A percentile compares a stretch with the other conserved stretches of the same genome.
Conservation (phyloP, 2,113 vertebrate genomes). For the Limanda limanda region DNA sequence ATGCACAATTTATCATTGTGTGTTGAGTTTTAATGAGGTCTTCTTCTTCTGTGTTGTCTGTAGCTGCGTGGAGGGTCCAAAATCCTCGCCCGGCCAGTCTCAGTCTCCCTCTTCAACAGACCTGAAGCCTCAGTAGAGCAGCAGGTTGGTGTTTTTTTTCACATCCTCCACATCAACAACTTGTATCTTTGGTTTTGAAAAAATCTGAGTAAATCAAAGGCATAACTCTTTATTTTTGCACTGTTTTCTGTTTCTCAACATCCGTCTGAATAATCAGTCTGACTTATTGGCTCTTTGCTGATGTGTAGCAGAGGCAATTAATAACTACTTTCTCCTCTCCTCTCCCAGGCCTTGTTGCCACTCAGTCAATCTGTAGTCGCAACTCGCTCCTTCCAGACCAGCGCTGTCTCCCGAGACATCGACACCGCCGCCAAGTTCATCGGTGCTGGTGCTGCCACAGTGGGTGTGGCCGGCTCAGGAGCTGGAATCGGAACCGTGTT, state of each 20-base stretch:
- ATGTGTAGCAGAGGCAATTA: neutral
- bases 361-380: constrained; percentile 63
- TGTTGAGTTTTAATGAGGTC: neutral
- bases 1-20: neutral
- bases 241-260: neutral
- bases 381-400: constrained; percentile 82
- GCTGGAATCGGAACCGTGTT: constrained; percentile 86
- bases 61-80: constrained; percentile 84
- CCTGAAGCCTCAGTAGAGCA: constrained; percentile 79
- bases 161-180: neutral
- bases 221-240: neutral
- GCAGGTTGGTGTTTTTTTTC: constrained; percentile 68
- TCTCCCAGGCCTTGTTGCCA: constrained; percentile 70
- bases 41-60: neutral
- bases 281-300: no score
- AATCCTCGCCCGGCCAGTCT: constrained; percentile 81
- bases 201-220: no score
- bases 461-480: constrained; percentile 85
- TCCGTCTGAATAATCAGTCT: no score
- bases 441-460: constrained; percentile 85
- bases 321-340: neutral
- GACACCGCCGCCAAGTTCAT: constrained; percentile 87
- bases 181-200: neutral
- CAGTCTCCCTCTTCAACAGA: constrained; percentile 79
- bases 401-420: constrained; percentile 80